These are phyloP conservation scores for Pheosia tremula DNA, from an alignment of 2,888 invertebrate genomes.

Conservation along the genomic window DNA sequence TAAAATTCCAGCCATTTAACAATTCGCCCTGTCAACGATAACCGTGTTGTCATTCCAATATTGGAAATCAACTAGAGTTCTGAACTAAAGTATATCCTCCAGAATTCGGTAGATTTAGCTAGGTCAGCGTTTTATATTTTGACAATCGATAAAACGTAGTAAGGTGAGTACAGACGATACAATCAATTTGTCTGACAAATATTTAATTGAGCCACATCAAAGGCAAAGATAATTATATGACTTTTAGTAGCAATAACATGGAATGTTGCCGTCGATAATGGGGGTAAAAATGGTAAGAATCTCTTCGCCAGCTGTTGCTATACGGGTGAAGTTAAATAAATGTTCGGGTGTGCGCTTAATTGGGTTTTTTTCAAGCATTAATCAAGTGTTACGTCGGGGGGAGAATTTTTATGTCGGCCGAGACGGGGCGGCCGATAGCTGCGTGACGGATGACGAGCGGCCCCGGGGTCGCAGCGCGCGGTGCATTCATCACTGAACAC, in stretches of 20 bases:
- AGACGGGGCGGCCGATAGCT: conserved; percentile 53
- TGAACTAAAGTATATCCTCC: too few species aligned
- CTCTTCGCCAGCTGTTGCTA: conserved; percentile 52
- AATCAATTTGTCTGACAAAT: neutral
- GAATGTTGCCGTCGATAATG: conserved; percentile 39
- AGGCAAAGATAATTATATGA: conserved; percentile 10
- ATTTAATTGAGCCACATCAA: conserved; percentile 5
- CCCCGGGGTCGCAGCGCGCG: conserved; percentile 52
- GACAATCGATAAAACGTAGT: too few species aligned
- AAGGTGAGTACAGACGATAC: too few species aligned
- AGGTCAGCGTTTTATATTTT: too few species aligned
- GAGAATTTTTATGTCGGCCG: conserved; percentile 74
- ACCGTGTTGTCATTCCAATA: conserved; percentile 1
- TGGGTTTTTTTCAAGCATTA: conserved; percentile 82
- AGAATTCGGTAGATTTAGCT: too few species aligned
- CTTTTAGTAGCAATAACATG: conserved; percentile 14
- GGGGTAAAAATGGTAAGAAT: conserved; percentile 40
- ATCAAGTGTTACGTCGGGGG: conserved; percentile 75
- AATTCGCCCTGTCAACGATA: conserved; percentile 5
- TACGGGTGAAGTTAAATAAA: conserved; percentile 72
- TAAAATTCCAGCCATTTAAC: neutral
- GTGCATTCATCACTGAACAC: conserved; percentile 64
- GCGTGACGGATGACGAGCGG: conserved; percentile 69
- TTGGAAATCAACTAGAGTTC: neutral
- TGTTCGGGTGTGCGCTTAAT: conserved; percentile 73